These are phyloP conservation scores for Phaethon lepturus DNA, from an alignment of 2,113 vertebrate species.

Conservation along the genomic window DNA sequence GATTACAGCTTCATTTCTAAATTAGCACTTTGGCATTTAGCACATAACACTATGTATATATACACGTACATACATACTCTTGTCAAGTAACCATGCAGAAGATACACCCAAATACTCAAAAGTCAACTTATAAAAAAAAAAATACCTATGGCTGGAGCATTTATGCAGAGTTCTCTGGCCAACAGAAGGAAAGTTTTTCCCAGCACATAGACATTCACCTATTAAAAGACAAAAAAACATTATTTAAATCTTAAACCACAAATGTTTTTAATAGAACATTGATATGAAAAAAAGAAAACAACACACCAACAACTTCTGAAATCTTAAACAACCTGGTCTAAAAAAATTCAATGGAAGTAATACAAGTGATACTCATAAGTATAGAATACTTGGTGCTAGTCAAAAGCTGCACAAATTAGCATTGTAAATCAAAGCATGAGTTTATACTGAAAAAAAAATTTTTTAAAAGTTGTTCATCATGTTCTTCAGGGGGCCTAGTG, in stretches of 20 bases:
- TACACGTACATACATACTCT: neutral
- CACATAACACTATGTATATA: neutral
- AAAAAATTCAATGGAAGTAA: neutral
- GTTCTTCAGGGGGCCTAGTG: neutral
- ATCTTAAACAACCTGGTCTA: neutral
- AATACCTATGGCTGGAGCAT: slow-evolving; percentile 95
- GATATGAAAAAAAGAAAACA: neutral
- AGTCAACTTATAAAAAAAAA: neutral
- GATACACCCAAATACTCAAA: neutral
- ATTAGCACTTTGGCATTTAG: neutral
- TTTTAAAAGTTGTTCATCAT: neutral
- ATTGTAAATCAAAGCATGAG: neutral
- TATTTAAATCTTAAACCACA: slow-evolving; percentile 34
- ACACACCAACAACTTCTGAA: neutral
- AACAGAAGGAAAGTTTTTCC: slow-evolving; percentile 93
- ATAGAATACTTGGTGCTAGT: neutral
- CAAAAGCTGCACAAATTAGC: slow-evolving; percentile 9
- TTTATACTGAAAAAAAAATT: neutral
- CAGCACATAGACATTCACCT: slow-evolving; percentile 97
- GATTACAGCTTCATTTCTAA: neutral
- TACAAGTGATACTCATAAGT: neutral
- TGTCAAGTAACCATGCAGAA: neutral
- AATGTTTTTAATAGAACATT: slow-evolving; percentile 14
- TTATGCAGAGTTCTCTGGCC: slow-evolving; percentile 96
- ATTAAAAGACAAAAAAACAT: slow-evolving; percentile 1